Evolutionary conservation across 2,113 vertebrate genomes (phyloP).

Genomic region (Miniopterus natalensis): DNA sequence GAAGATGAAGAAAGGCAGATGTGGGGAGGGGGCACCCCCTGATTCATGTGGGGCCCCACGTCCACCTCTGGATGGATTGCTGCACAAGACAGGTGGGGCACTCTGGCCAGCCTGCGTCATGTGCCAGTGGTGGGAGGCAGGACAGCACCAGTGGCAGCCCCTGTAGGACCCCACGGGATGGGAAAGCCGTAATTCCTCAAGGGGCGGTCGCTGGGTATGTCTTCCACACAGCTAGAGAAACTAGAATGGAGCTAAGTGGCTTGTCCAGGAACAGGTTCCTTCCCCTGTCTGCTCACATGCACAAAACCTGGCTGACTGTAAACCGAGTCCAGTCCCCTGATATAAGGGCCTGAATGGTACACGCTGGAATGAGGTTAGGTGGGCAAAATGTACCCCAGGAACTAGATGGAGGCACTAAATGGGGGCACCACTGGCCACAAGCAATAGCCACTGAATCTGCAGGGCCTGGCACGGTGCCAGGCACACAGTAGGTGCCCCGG

Average conservation of each 20-base stretch:
- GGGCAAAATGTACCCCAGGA: not conserved
- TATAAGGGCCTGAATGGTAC: not conserved
- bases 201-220: not conserved
- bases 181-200: not conserved
- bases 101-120: not conserved
- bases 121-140: not conserved
- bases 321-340: not conserved
- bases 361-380: not conserved
- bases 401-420: not conserved
- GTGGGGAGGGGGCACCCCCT: not conserved
- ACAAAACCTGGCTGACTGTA: not conserved
- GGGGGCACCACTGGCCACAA: not conserved
- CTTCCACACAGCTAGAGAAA: not conserved
- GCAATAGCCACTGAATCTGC: not conserved
- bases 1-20: not conserved
- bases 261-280: not conserved
- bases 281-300: not conserved
- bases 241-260: not conserved
- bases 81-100: fast-evolving
- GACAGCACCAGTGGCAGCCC: not conserved
- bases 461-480: not conserved
- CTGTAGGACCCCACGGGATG: not conserved
- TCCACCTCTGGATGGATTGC: not conserved
- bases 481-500: not conserved
- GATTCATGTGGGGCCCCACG: not conserved